Base-by-base conservation (phyloP, 2,888 invertebrate species). In the Orthosia gothica region DNA sequence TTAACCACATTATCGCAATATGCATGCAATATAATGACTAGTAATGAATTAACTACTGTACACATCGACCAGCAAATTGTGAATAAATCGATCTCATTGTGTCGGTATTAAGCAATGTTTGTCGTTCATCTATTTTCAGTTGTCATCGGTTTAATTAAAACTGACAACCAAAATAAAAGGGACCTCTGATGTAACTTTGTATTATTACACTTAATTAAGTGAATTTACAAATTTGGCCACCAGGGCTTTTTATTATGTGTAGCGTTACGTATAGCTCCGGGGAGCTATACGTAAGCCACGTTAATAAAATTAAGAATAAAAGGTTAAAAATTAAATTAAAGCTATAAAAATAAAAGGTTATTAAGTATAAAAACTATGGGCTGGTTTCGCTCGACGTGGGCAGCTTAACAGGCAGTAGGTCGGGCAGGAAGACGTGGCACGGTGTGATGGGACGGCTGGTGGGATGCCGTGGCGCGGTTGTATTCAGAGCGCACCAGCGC, bases 81-180 rank as follows among this genome's bases (percentile, higher is more conserved):
- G 79, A 77, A 82, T 83, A 82, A 88, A 88, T 87, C 71, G 84
- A 85, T 89, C 81, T 75, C 82, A 86, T 81, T 85, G 76, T 78
- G 69, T 65, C 69, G 52, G 74, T 76, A 79, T 83, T 85, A 83
- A 87, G 67, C 74, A 68, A 59, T 84, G 79, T 86, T 86, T 85
- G 76, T 81, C 74, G 68, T 81, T 81, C 61, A 84, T 83, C 76
- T 84, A 87, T 86, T 87, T 84, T 86, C 45, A 55, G 73, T 74
- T 78, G 71, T 78, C 73, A 83, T 74, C 63, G 74, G 67, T 83
- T 85, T 75, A 80, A 80, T 84, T 85, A 82, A 85, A 80, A 81
- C 81, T 73, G 79, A 62, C 76, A 76, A 74, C 69, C 54, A 68
- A 78, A 74, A 74, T 81, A 49, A 78, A 78, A 59, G 52, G 49